Conservation (phyloP, 2,113 vertebrate genomes). For the Panthera tigris region DNA sequence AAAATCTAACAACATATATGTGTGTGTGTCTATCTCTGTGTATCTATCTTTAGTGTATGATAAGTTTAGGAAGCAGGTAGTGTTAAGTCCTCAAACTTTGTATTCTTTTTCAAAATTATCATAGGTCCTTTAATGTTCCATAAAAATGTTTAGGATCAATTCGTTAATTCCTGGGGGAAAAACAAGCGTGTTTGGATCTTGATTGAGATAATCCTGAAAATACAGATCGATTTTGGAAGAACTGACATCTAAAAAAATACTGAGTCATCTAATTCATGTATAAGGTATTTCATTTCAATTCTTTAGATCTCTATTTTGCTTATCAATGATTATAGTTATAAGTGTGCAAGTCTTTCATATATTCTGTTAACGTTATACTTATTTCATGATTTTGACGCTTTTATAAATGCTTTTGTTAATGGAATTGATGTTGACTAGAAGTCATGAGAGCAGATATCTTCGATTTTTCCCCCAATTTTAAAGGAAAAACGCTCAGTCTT, state of each 20-base stretch:
- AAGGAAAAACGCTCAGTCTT: neutral
- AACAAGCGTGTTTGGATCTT: neutral
- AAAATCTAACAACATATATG: neutral
- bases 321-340: neutral
- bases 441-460: neutral
- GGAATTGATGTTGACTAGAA: neutral
- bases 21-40: neutral
- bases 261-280: neutral
- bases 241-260: neutral
- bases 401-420: neutral
- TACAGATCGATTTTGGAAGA: neutral
- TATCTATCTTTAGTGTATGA: neutral
- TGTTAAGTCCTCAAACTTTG: neutral
- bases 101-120: neutral
- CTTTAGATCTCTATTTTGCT: neutral
- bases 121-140: neutral
- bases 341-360: neutral
- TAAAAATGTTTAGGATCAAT: neutral
- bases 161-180: neutral
- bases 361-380: neutral
- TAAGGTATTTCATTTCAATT: neutral
- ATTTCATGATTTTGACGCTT: neutral
- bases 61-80: neutral
- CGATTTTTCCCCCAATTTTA: neutral
- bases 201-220: neutral